Base-by-base conservation (phyloP, 37 sponge, comb jelly and placozoan species). In the Mnemiopsis leidyi region DNA sequence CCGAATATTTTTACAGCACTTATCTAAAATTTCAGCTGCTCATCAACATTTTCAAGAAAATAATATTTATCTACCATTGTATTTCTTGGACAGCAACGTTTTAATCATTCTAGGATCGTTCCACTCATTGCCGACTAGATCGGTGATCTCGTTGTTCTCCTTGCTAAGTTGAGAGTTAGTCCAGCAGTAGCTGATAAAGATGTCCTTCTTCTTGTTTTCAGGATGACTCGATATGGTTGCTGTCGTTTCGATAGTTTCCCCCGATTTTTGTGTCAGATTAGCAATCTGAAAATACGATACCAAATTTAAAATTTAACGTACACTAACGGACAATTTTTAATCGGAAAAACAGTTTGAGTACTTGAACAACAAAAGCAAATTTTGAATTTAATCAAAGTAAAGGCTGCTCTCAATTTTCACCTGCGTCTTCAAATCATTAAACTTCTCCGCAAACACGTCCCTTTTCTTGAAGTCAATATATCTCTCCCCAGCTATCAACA, bases 131-230 rank as follows among this genome's bases (percentile, higher is more conserved):
- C 90, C 90, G 29, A 23, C 23, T 0, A 85, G 30, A 7, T 85
- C 5, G 5, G 21, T 1, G 29, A 85, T 85, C 24, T 85, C 90
- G 29, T 85, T 85, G 48, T 40, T 38, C 61, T 85, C 67, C 3
- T 85, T n/a, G 26, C 38, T 35, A 1, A 85, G 90, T 23, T 37
- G 24, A 13, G 90, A 85, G 90, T 85, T 85, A n/a, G 40, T 35
- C 90, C 90, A 85, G 90, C 90, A 85, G 67, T 85, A 85, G 67
- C 90, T 85, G 40, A 85, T 24, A 39, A 85, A 85, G 0, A 85
- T 40, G 67, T 85, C 79, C 36, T 77, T 77, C 36, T 77, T 77
- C 3, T 26, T 16, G 36, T 28, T 20, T 13, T 31, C 35, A 0
- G 79, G 79, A 3, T 71, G 23, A 3, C 29, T 71, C 23, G 73